Evolutionary conservation across 2,888 invertebrate genomes (phyloP).

Genomic region (Zygothrica quintamaculata): DNA sequence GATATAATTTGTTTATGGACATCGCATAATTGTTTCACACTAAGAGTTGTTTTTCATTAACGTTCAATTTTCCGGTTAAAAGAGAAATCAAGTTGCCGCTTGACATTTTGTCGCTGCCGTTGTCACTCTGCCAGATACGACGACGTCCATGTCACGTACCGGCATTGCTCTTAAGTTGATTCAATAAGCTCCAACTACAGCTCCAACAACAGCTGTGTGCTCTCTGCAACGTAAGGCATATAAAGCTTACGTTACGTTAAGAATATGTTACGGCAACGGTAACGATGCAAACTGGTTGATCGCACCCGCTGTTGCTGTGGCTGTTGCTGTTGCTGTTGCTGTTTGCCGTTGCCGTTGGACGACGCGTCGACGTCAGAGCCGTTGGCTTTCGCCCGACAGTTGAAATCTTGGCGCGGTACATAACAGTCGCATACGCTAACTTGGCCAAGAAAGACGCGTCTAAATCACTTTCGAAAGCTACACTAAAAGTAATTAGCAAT

Average conservation of each 20-base stretch:
- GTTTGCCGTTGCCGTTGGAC: conserved; percentile 66
- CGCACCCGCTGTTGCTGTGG: conserved; percentile 73
- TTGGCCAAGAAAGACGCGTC: conserved; percentile 15
- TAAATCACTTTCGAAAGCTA: conserved; percentile 39
- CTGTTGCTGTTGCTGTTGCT: too few relatives aligned
- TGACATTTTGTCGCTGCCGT: conserved; percentile 23
- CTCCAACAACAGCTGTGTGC: background rate
- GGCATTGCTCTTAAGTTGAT: conserved; percentile 45
- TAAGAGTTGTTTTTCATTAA: conserved; percentile 36
- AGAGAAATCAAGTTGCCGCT: conserved; percentile 45
- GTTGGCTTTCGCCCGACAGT: conserved; percentile 76
- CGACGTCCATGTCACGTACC: conserved; percentile 49
- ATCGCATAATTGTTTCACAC: conserved; percentile 23
- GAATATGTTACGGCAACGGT: conserved; percentile 7
- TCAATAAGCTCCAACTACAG: too few relatives aligned
- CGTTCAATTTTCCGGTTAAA: conserved; percentile 48
- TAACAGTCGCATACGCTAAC: conserved; percentile 59
- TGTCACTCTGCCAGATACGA: conserved; percentile 46
- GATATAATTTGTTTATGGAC: background rate
- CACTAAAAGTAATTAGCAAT: background rate
- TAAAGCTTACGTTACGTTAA: conserved; percentile 43
- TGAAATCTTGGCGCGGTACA: conserved; percentile 63
- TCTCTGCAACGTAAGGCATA: conserved; percentile 41
- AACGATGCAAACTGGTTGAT: conserved; percentile 69
- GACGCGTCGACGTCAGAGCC: conserved; percentile 21